Evolutionary conservation across 2,113 vertebrate genomes (phyloP), one percentile per base, ranked within the genome.

Genomic region (Tinamus guttatus): DNA sequence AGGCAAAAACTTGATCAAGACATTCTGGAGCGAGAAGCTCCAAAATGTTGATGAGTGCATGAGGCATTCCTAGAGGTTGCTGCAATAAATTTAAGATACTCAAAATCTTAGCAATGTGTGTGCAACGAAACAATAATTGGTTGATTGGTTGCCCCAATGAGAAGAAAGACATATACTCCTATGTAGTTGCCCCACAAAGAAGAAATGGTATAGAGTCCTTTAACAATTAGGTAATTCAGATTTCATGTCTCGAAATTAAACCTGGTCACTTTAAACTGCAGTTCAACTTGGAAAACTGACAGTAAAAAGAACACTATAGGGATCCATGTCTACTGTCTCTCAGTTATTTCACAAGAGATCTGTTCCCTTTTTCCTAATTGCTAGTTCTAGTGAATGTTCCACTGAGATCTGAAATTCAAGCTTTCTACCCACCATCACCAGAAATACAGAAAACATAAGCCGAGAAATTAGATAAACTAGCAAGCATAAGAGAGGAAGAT

Each of bases 351-450:
- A 94, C 92, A 88, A 25, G 94, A 95, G 94, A 93, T 90, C 90
- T 96, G 88, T 64, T 93, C 88, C 34, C 76, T 91, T 94, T 96
- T 94, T 95, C 73, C 60, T 94, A 95, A 93, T 94, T 95, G 80
- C 76, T 84, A n/a, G 49, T 90, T 90, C 85, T 88, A 11, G 51
- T 74, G 51, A 93, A 84, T 62, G 70, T 86, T 60, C 94, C 76
- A 90, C 6, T 81, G 92, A 94, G 92, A 92, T 86, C 36, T 88
- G 77, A 94, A 92, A 90, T 59, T 83, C 80, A 86, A 81, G 14
- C 34, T 91, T 95, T 78, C 68, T 85, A 21, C 45, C n/a, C 32
- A 54, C 19, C 56, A 45, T 62, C 49, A 58, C 21, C 51, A 74
- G 63, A 93, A 93, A 77, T 54, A 74, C 0, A 63, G 60, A 88